Evolutionary conservation across 2,888 invertebrate species (phyloP).

Genomic region (Odontomyia ornata): DNA sequence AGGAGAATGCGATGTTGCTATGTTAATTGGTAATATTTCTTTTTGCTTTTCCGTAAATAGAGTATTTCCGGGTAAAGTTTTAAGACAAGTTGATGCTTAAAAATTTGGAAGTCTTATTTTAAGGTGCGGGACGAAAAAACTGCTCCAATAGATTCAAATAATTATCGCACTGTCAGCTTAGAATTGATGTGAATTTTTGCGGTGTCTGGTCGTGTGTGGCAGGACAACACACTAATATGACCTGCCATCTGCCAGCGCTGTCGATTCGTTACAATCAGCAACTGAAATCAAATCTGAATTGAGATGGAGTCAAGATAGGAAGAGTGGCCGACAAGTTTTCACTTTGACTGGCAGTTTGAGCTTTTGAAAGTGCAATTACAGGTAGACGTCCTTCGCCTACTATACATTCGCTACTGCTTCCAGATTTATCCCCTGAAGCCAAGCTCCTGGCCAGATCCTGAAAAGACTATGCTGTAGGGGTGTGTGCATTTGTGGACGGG

Average conservation of each 20-base stretch:
- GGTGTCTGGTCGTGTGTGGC: background rate
- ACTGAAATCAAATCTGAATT: background rate
- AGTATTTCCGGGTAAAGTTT: too few relatives aligned
- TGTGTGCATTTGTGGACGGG: background rate
- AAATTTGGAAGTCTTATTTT: too few relatives aligned
- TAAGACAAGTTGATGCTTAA: too few relatives aligned
- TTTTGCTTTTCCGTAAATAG: too few relatives aligned
- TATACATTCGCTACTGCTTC: too few relatives aligned
- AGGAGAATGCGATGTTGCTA: too few relatives aligned
- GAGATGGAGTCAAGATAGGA: background rate
- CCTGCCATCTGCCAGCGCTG: background rate
- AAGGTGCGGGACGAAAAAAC: too few relatives aligned
- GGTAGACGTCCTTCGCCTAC: background rate
- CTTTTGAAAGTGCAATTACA: constrained; percentile 5
- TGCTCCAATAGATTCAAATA: background rate
- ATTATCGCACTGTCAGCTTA: background rate
- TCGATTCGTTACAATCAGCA: background rate
- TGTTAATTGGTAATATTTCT: too few relatives aligned
- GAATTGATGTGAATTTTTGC: background rate
- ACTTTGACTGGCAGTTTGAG: background rate
- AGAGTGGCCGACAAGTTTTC: background rate
- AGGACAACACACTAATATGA: background rate
- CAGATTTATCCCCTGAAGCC: too few relatives aligned
- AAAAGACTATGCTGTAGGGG: too few relatives aligned
- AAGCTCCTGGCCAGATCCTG: too few relatives aligned